Evolutionary conservation across 1,140 invertebrate genomes (phyloP), one percentile per base, ranked within the genome.

Genomic region (Asbolus verrucosus): DNA sequence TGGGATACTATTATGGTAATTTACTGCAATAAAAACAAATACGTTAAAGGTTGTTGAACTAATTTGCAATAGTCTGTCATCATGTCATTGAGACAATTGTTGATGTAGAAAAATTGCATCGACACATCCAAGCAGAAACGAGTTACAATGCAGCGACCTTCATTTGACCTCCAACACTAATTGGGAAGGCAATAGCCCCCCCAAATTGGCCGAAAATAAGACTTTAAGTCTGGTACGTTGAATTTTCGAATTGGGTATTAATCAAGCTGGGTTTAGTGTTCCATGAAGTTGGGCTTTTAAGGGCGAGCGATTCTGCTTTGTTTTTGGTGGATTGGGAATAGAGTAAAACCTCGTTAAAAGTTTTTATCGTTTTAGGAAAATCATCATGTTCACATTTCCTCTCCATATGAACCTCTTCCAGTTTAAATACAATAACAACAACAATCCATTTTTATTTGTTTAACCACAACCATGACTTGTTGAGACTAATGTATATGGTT

Each of bases 41-140:
- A 54, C 46, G 46, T 54, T 54, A 54, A 50, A 54, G 46, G 46
- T 54, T 54, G 11, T 54, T 54, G 46, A 54, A 54, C 46, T 54
- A 54, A 54, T 54, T 54, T 14, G 21, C 46, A 54, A 54, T 27
- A 54, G 46, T 54, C 46, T 13, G 21, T 54, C 46, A 27, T 54
- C 46, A 54, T 31, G n/a, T 13, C 13, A 54, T 54, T 27, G 21
- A 54, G 46, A 54, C 46, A 54, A 54, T 54, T 54, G 21, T 15
- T 1, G 19, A 3, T 4, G 46, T 43, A 15, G 33, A n/a, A 43
- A 54, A 54, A 54, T 24, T 54, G 46, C 46, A 54, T 24, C 46
- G 6, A 27, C n/a, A n/a, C n/a, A n/a, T n/a, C n/a, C n/a, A n/a
- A n/a, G n/a, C 41, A 46, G 18, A 46, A 19, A 9, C 41, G 41